Evolutionary conservation across 2,113 vertebrate genomes (phyloP), one percentile per base, ranked within the genome.

Genomic region (Psittacus erithacus): DNA sequence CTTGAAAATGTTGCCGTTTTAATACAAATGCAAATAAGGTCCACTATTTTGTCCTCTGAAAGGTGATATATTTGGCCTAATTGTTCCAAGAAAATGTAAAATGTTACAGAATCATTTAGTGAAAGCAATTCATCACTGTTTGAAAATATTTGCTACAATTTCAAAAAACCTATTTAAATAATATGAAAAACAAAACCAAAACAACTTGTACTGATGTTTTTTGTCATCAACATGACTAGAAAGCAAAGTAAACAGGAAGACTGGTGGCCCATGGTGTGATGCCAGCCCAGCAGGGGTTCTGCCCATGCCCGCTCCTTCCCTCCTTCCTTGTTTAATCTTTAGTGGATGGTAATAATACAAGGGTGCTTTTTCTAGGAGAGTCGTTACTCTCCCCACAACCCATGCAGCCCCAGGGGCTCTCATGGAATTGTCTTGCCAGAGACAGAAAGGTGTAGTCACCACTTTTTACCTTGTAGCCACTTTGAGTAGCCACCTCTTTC

Each of bases 401-500:
- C 5, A 2, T 3, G 20, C 13, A 38, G 13, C 43, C 39, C 10
- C 33, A 86, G 33, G 52, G 31, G 29, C 6, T 78, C 17, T 76
- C 33, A 73, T 41, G 33, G 23, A 43, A 43, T 29, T 71, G 33
- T 43, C 15, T 31, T 82, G 43, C 10, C 71, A 60, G 20, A 90
- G 47, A 64, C 27, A n/a, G 25, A 81, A 46, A n/a, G n/a, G 1
- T 41, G 5, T 59, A 23, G 33, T 35, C 20, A 10, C 33, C 57
- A 59, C 22, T 35, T 59, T 59, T 59, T 35, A 59, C 57, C 33
- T 35, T 7, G 57, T 16, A n/a, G 57, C 33, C 33, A 24, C 57
- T 59, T 15, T 59, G 29, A n/a, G 31, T 57, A 57, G 18, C 53
- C 53, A 33, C 31, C 53, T 98, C 95, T 97, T 99, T 97, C 98